Conservation (phyloP, 1,140 invertebrate species). For the Drosophila kurseongensis region DNA sequence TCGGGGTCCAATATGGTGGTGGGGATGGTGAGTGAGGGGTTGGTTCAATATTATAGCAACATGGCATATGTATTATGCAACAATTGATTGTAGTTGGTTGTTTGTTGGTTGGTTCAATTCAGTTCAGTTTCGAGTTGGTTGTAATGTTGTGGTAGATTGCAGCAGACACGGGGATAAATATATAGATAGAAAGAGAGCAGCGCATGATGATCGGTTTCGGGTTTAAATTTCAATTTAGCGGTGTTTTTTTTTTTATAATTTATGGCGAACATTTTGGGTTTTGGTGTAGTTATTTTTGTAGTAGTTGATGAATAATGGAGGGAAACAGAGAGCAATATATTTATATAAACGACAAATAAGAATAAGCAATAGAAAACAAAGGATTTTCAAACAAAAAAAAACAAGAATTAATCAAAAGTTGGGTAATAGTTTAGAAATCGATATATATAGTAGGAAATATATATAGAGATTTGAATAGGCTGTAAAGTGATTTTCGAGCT, state of each 20-base stretch:
- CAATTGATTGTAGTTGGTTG: constrained; percentile 40
- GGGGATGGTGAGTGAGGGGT: constrained; percentile 32
- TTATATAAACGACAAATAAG: constrained; percentile 51
- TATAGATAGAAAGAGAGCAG: constrained; percentile 44
- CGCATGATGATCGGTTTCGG: constrained; percentile 49
- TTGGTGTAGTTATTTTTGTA: constrained; percentile 39
- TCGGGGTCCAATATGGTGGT: constrained; percentile 23
- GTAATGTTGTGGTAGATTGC: constrained; percentile 48
- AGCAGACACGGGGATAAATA: constrained; percentile 44
- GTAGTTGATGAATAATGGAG: constrained; percentile 52
- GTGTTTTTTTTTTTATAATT: constrained; percentile 20
- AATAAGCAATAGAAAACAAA: constrained; percentile 22
- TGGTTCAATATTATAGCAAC: constrained; percentile 32
- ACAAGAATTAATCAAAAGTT: constrained; percentile 16
- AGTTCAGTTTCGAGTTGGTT: constrained; percentile 40
- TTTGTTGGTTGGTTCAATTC: constrained; percentile 41
- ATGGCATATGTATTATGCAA: constrained; percentile 69
- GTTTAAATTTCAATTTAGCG: constrained; percentile 38
- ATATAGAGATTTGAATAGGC: constrained; percentile 23
- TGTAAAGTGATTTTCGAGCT: constrained; percentile 41
- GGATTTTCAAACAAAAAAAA: constrained; percentile 39
- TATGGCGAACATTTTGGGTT: constrained; percentile 20
- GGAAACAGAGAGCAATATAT: constrained; percentile 58
- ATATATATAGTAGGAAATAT: constrained; percentile 19
- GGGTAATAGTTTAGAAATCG: constrained; percentile 18